Evolutionary conservation across 2,113 vertebrate genomes (phyloP).

Genomic region (Gavia stellata): DNA sequence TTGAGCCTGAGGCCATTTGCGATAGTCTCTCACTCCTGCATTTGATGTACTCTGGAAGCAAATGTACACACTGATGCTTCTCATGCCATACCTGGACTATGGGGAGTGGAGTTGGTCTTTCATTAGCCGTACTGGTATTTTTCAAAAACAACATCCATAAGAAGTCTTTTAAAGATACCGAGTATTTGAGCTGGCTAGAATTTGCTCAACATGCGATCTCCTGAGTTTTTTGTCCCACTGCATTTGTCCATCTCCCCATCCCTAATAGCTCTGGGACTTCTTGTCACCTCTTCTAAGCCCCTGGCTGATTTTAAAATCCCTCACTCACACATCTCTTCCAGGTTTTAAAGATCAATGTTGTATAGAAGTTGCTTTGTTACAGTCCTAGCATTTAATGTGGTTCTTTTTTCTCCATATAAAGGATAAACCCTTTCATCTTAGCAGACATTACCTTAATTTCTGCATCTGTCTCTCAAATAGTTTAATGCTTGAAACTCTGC

Average conservation of each 20-base stretch:
- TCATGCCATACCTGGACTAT: background rate
- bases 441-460: conserved; percentile 73
- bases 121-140: background rate
- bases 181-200: background rate
- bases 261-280: conserved; percentile 1
- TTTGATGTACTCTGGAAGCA: background rate
- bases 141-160: background rate
- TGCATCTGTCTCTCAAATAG: conserved; percentile 63
- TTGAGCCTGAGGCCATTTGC: background rate
- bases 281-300: conserved; percentile 23
- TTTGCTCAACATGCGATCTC: background rate
- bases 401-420: conserved; percentile 52
- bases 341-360: conserved; percentile 45
- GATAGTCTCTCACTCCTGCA: background rate
- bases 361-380: conserved; percentile 37
- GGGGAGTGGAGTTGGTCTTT: background rate
- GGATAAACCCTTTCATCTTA: conserved; percentile 55
- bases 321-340: background rate
- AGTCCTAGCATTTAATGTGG: background rate
- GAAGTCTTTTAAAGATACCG: background rate
- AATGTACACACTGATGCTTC: background rate
- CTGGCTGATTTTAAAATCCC: conserved; percentile 21
- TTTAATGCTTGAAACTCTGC: conserved; percentile 62
- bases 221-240: background rate
- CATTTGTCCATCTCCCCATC: background rate